Evolutionary conservation across 2,113 vertebrate genomes (phyloP), one percentile per base, ranked within the genome.

Genomic region (Ancistrus triradiatus): DNA sequence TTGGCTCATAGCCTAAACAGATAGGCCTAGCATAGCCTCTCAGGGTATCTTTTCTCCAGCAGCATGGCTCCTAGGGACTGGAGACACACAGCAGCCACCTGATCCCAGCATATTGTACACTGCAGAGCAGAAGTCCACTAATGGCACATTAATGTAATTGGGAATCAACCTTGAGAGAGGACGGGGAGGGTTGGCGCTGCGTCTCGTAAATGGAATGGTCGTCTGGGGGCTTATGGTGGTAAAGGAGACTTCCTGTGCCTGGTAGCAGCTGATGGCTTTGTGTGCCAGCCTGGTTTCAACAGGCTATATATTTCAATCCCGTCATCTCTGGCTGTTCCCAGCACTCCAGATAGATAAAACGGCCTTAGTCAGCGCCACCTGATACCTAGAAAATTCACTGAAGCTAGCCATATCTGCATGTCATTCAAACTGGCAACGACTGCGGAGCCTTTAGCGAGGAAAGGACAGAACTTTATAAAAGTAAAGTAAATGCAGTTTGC

Each of bases 91-190:
- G 17, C 13, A 56, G 42, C 47, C 58, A 62, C 31, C 55, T 73
- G 48, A 60, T 46, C 13, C 31, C 56, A 53, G 47, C 17, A 35
- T 48, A 37, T n/a, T 22, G 11, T 35, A 15, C 28, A 18, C 37
- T 58, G 48, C 60, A 21, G 19, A 7, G 38, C 47, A 24, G 51
- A 40, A 22, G 35, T 53, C 59, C 60, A 40, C 58, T 67, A 57
- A 58, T 70, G 50, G 35, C 13, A 24, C 33, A 22, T 38, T 72
- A 62, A 72, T 67, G 46, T 62, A 62, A 67, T 66, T 67, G 57
- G 22, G 35, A 19, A 15, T 44, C 46, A 31, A 49, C 50, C 50
- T 61, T 62, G 44, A 62, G 50, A 35, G 33, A 24, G 24, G 27
- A 24, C n/a, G n/a, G 1, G n/a, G 42, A 10, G 28, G 38, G 38